Evolutionary conservation across 2,113 vertebrate genomes (phyloP), one percentile per base, ranked within the genome.

Genomic region (Tupaia chinensis): DNA sequence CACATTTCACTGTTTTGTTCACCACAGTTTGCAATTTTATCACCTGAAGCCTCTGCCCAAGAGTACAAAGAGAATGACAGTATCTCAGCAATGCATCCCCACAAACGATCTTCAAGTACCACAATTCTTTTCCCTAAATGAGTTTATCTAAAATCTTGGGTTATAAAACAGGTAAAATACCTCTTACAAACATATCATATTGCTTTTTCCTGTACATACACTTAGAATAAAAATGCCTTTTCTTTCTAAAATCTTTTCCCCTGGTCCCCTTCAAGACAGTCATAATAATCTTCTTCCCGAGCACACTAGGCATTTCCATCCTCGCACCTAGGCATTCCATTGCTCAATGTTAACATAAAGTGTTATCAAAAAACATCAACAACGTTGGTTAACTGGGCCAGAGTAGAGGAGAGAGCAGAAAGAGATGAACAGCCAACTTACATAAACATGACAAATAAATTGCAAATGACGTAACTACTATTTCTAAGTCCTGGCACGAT

Each of bases 241-340:
- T 32, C 10, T 83, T 44, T 89, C 80, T 95, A 70, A 74, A 92
- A 87, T 69, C 34, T 87, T 9, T 73, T 92, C 29, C 20, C 61
- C 70, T 74, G 44, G 44, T 66, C 70, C 87, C 20, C 29, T 93
- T 87, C 80, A 93, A 96, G 80, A 81, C 61, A 85, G 91, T 80
- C 27, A 58, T 2, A 70, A 20, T 65, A 66, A 63, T 87, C 87
- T 87, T 90, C 34, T 95, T 56, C 93, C 80, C 70, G 20, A 91
- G 80, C 58, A 87, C 27, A 72, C 22, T 44, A 44, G 44, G 44
- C 44, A 44, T 44, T 44, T 44, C 44, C 53, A 72, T 77, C 32
- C 88, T 44, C 3, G 44, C 44, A 44, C 54, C 44, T 74, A 63
- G 86, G 23, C n/a, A 94, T 90, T 81, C 85, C 68, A 0, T 1